Evolutionary conservation across 2,888 invertebrate genomes (phyloP).

Genomic region (Helobdella robusta): DNA sequence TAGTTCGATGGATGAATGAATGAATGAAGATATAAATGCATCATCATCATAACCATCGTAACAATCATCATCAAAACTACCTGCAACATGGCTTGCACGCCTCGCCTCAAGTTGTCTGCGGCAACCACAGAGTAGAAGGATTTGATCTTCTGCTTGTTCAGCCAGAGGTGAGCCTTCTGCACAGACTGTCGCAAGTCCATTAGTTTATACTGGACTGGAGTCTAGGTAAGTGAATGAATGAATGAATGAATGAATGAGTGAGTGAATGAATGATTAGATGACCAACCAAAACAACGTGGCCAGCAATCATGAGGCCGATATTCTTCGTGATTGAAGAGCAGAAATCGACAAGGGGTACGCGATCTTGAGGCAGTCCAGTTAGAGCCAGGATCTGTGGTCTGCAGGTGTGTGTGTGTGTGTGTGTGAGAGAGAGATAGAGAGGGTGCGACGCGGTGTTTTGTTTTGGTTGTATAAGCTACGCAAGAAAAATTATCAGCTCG

Average conservation of each 20-base stretch:
- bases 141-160: slow-evolving; percentile 69
- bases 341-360: slow-evolving; percentile 82
- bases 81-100: slow-evolving; percentile 73
- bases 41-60: neutral
- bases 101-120: slow-evolving; percentile 51
- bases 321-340: slow-evolving; percentile 81
- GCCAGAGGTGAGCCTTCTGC: slow-evolving; percentile 60
- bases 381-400: slow-evolving; percentile 80
- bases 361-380: slow-evolving; percentile 68
- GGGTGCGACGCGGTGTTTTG: too few relatives aligned
- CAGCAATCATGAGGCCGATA: slow-evolving; percentile 78
- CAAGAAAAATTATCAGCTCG: too few relatives aligned
- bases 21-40: too few relatives aligned
- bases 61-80: slow-evolving; percentile 48
- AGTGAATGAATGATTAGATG: too few relatives aligned
- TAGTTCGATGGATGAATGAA: neutral
- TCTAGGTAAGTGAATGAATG: too few relatives aligned
- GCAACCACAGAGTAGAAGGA: slow-evolving; percentile 68
- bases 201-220: slow-evolving; percentile 37
- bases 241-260: too few relatives aligned
- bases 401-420: too few relatives aligned
- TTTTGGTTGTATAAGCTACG: too few relatives aligned
- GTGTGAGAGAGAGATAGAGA: too few relatives aligned
- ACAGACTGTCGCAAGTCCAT: slow-evolving; percentile 32
- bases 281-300: slow-evolving; percentile 69